phyloP scores from a whole-genome alignment of 2,888 invertebrate species.

The Standfussiana lucernea region DNA sequence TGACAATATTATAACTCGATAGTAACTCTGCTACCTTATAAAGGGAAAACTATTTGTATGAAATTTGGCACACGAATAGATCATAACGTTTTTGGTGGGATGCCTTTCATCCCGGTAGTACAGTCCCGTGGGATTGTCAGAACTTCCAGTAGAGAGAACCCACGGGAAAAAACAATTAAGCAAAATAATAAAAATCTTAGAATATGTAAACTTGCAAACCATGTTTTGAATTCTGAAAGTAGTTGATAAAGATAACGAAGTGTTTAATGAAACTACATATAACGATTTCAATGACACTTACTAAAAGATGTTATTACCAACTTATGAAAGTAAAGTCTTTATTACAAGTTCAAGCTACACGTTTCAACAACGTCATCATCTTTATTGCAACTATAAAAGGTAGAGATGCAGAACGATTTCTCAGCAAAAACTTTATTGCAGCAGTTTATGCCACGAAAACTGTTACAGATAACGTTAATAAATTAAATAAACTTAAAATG shows the following conservation, averaged over 20 bases:
- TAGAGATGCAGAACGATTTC: conserved; percentile 36
- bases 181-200: neutral
- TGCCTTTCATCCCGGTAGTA: neutral
- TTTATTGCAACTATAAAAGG: conserved; percentile 40
- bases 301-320: conserved; percentile 11
- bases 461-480: neutral
- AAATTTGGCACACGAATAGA: neutral
- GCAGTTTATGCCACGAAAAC: conserved; percentile 25
- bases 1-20: neutral
- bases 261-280: neutral
- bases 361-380: conserved; percentile 25
- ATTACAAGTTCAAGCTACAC: neutral
- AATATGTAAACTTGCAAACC: neutral
- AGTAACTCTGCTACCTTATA: too few relatives aligned
- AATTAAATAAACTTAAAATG: conserved; percentile 17
- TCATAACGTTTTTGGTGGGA: neutral
- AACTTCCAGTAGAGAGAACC: neutral
- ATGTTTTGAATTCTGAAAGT: neutral
- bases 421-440: conserved; percentile 33
- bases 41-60: neutral
- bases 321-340: neutral
- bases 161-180: neutral
- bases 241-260: neutral
- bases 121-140: neutral
- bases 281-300: neutral